Base-by-base conservation (phyloP, 2,797 vertebrate genomes). In the Liasis olivaceus region DNA sequence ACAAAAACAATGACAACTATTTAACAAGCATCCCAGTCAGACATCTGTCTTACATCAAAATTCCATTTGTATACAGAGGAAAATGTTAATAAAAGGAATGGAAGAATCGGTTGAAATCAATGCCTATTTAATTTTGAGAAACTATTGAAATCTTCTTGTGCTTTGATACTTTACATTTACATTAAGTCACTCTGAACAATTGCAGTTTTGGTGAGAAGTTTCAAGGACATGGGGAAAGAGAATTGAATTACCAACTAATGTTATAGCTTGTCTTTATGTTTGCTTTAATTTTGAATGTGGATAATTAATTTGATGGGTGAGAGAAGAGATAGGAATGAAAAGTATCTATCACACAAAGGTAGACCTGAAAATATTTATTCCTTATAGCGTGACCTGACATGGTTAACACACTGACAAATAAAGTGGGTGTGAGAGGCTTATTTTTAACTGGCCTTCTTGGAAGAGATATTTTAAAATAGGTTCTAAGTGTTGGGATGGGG, bases 211-310 rank as follows among this genome's bases (percentile, higher is more conserved):
- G 89, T 95, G 51, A 95, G 91, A 97, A 96, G 89, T 97, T 97
- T 98, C 96, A 98, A 98, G 95, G 96, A 93, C 96, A 97, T 3
- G 3, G 13, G 91, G 92, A 97, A 97, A 93, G 96, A 96, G 92
- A 97, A 97, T 97, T 97, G 96, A 97, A 97, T 96, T 97, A 96
- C 95, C 56, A 91, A 96, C 87, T 93, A 96, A 95, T 90, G 93
- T 95, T 97, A 93, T 47, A 94, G 81, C 90, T 97, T 96, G 88
- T 94, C 96, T 90, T 96, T 96, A 95, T 97, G 97, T 97, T 98
- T 97, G 97, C 92, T 97, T 98, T 97, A 96, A 95, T 97, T 94
- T 95, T 93, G 88, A 94, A 96, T 96, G 93, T 94, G 96, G 64
- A 91, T 96, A 95, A 96, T 96, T 97, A 96, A 94, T 63, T 94